Evolutionary conservation across 2,113 vertebrate genomes (phyloP).

Genomic region (Quiscalus mexicanus): DNA sequence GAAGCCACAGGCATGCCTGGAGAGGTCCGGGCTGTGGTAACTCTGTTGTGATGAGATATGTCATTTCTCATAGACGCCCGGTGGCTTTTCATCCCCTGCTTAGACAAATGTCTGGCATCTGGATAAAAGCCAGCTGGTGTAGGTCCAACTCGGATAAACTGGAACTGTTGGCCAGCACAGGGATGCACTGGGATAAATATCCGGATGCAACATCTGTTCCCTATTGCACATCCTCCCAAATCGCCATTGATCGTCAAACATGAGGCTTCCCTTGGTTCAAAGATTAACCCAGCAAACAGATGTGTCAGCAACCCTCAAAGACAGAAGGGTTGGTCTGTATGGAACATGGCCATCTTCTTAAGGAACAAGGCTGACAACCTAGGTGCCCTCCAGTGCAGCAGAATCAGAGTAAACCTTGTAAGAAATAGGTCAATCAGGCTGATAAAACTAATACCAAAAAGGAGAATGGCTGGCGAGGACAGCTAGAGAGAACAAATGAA

Average conservation of each 20-base stretch:
- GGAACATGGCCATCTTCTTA: background rate
- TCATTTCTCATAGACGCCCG: background rate
- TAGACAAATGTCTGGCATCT: background rate
- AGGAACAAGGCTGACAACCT: background rate
- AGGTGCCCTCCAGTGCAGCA: background rate
- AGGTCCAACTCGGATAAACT: background rate
- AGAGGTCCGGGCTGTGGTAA: background rate
- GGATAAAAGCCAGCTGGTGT: slow-evolving; percentile 7
- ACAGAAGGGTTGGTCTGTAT: background rate
- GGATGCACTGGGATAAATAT: background rate
- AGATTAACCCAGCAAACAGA: background rate
- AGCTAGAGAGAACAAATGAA: background rate
- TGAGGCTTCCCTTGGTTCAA: background rate
- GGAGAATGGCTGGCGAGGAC: background rate
- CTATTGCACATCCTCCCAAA: slow-evolving; percentile 4
- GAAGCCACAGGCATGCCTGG: background rate
- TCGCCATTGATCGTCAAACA: background rate
- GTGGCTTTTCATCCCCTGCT: background rate
- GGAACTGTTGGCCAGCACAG: background rate
- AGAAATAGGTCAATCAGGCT: background rate
- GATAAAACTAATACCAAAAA: background rate
- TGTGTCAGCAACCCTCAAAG: background rate
- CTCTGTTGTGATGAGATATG: background rate
- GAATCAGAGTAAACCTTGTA: background rate
- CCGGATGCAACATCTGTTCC: slow-evolving; percentile 38